Conservation (phyloP, 1,140 invertebrate species). For the Calycopis cecrops region DNA sequence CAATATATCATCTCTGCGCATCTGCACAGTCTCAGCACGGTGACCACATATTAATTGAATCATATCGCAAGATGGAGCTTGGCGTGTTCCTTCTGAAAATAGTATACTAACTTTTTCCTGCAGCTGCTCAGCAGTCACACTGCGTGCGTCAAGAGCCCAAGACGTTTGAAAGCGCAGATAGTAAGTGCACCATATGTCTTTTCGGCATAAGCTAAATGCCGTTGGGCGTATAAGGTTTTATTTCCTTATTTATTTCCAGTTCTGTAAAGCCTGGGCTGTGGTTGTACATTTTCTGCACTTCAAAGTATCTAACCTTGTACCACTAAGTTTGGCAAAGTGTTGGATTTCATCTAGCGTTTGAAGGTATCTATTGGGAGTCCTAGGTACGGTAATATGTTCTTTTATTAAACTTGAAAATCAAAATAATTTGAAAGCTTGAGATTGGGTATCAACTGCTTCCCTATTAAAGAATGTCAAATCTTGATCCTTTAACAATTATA, state of each 20-base stretch:
- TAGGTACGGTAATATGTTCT: conserved; percentile 17
- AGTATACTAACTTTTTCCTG: conserved; percentile 15
- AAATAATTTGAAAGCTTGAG: not conserved
- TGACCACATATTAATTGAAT: conserved; percentile 26
- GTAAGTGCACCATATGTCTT: conserved; percentile 28
- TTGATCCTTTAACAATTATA: not conserved
- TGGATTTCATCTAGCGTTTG: not conserved
- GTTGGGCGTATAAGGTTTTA: conserved; percentile 22
- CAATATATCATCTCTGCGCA: conserved; percentile 20
- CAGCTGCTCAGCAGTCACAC: not conserved
- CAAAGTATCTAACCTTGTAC: too few species aligned
- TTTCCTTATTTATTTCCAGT: conserved; percentile 24
- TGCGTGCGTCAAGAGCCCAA: too few species aligned
- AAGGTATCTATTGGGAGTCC: conserved; percentile 9
- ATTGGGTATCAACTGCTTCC: not conserved
- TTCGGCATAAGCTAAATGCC: conserved; percentile 22
- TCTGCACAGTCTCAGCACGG: conserved; percentile 23
- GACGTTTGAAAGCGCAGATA: conserved; percentile 23
- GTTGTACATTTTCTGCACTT: conserved; percentile 15
- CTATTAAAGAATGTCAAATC: not conserved
- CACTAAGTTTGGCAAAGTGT: not conserved
- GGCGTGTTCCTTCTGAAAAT: conserved; percentile 20
- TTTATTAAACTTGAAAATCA: conserved; percentile 8
- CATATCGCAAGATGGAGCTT: conserved; percentile 19
- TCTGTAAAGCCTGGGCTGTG: conserved; percentile 24